phyloP scores from a whole-genome alignment of 2,113 vertebrate genomes.

The Serinus canaria region DNA sequence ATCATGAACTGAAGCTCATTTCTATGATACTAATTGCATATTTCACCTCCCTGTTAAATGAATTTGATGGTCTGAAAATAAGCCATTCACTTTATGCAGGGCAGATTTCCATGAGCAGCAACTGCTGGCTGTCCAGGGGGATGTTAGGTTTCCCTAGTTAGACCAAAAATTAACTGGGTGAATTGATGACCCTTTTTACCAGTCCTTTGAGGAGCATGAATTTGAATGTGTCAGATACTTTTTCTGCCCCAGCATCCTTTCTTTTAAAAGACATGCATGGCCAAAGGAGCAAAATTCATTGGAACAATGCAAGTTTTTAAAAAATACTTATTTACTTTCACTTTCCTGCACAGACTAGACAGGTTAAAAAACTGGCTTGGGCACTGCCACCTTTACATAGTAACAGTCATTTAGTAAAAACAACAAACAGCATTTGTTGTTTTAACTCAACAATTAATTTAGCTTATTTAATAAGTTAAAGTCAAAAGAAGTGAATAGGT shows the following conservation, averaged over 20 bases:
- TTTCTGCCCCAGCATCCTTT: background rate
- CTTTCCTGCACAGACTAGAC: background rate
- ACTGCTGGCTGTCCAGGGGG: background rate
- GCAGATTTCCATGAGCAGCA: background rate
- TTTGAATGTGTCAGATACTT: background rate
- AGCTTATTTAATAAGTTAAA: background rate
- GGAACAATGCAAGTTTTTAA: background rate
- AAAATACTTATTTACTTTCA: background rate
- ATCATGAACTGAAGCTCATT: conserved; percentile 43
- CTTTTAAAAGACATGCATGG: background rate
- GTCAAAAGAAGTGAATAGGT: background rate
- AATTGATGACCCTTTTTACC: background rate
- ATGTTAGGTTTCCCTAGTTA: background rate
- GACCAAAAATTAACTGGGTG: background rate
- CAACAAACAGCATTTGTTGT: background rate
- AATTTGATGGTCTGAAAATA: conserved; percentile 51
- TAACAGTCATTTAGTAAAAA: background rate
- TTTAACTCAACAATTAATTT: background rate
- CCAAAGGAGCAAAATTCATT: background rate
- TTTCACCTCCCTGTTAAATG: conserved; percentile 48
- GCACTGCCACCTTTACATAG: background rate
- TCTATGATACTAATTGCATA: conserved; percentile 48
- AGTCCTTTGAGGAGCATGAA: background rate
- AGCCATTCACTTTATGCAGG: background rate
- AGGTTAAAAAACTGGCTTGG: background rate